These are phyloP conservation scores for Podabrus alpinus DNA, from an alignment of 2,888 invertebrate species.

Conservation along the genomic window DNA sequence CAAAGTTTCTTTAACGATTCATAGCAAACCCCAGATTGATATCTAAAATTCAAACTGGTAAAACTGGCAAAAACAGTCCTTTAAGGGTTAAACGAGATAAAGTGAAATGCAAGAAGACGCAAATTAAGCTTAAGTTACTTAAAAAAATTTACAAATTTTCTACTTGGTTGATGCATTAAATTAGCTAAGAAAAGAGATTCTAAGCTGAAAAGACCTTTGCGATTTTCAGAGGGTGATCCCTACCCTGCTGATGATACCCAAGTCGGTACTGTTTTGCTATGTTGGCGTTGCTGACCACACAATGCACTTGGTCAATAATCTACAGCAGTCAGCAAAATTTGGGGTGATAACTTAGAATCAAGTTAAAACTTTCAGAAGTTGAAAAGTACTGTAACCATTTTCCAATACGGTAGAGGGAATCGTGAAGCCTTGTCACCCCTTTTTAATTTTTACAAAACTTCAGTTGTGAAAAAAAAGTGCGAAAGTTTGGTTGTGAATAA, in stretches of 20 bases:
- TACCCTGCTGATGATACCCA: neutral
- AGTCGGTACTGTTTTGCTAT: neutral
- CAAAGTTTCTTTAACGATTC: too few relatives aligned
- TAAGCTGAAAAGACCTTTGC: neutral
- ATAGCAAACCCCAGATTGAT: too few relatives aligned
- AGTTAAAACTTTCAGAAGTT: neutral
- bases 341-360: neutral
- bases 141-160: too few relatives aligned
- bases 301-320: neutral
- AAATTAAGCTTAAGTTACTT: too few relatives aligned
- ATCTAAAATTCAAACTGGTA: too few relatives aligned
- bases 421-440: neutral
- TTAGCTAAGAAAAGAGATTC: neutral
- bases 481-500: neutral
- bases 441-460: neutral
- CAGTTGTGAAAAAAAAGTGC: neutral
- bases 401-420: neutral
- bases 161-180: neutral
- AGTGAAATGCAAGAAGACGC: too few relatives aligned
- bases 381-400: neutral
- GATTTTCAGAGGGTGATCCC: neutral
- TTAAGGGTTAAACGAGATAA: too few relatives aligned
- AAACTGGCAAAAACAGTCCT: too few relatives aligned
- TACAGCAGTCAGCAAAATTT: neutral
- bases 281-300: neutral